phyloP scores from a whole-genome alignment of 2,888 invertebrate species.

The Lochmaea capreae region DNA sequence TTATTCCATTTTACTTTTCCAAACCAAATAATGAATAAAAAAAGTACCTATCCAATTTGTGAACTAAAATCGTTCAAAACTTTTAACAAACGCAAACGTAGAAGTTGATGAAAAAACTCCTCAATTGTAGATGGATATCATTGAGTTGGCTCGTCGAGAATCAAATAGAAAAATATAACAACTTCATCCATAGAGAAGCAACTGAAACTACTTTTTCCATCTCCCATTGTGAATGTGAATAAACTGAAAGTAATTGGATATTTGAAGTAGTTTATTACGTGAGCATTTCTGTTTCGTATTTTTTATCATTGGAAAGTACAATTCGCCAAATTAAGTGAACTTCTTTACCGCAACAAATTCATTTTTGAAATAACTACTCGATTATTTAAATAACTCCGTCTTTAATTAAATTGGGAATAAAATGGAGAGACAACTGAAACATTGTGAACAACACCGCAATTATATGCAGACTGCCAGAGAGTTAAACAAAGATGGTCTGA shows the following conservation, averaged over 20 bases:
- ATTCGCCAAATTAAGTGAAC: neutral
- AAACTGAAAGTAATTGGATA: conserved; percentile 44
- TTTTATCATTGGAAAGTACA: conserved; percentile 12
- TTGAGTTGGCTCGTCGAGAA: conserved; percentile 7
- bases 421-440: too few species aligned
- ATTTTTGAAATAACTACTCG: neutral
- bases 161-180: conserved; percentile 31
- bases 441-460: too few species aligned
- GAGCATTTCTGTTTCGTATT: conserved; percentile 28
- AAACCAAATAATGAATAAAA: neutral
- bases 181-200: conserved; percentile 26
- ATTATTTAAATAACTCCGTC: neutral
- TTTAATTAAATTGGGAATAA: too few species aligned
- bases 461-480: too few species aligned
- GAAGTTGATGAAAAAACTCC: conserved; percentile 21
- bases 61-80: conserved; percentile 2
- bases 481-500: too few species aligned
- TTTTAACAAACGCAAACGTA: conserved; percentile 8
- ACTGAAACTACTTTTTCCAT: conserved; percentile 22
- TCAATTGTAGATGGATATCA: conserved; percentile 15
- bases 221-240: conserved; percentile 37
- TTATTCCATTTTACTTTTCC: neutral
- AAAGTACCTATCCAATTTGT: conserved; percentile 12
- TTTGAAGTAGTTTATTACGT: conserved; percentile 42
- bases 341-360: neutral